A percentile compares a stretch with the other conserved stretches of the same genome.
These are phyloP conservation scores for Sphecodes monilicornis DNA, from an alignment of 2,888 invertebrate species.

Conservation along the genomic window DNA sequence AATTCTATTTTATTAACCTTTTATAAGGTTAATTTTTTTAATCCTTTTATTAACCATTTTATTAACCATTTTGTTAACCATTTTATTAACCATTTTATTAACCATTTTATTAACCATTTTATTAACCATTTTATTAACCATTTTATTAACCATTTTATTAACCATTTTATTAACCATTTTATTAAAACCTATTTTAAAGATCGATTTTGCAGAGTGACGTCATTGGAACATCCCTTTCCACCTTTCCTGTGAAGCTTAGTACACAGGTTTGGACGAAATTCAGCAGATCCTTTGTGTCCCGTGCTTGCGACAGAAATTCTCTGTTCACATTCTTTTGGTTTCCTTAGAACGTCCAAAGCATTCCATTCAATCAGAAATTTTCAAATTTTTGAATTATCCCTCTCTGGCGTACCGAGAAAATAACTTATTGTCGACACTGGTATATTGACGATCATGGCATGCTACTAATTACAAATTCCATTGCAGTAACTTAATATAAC, in stretches of 20 bases:
- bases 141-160: too few relatives aligned
- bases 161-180: too few relatives aligned
- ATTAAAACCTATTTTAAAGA: too few relatives aligned
- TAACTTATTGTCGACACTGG: background rate
- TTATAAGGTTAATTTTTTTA: too few relatives aligned
- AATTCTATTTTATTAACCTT: background rate
- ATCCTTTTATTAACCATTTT: too few relatives aligned
- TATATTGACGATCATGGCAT: background rate
- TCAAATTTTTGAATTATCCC: background rate
- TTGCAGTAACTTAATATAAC: background rate
- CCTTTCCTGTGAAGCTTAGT: background rate
- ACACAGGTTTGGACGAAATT: background rate
- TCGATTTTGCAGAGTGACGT: background rate
- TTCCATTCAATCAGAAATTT: constrained; percentile 7
- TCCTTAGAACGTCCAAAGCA: constrained; percentile 1
- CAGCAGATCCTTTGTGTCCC: background rate
- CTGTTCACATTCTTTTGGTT: constrained; percentile 8
- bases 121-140: too few relatives aligned
- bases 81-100: too few relatives aligned
- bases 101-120: too few relatives aligned
- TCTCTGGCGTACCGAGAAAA: background rate
- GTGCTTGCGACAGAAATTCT: constrained; percentile 3
- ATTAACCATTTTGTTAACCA: too few relatives aligned
- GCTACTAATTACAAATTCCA: background rate
- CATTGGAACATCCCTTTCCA: background rate